Conservation (phyloP, 2,113 vertebrate species). For the Choloepus hoffmanni region DNA sequence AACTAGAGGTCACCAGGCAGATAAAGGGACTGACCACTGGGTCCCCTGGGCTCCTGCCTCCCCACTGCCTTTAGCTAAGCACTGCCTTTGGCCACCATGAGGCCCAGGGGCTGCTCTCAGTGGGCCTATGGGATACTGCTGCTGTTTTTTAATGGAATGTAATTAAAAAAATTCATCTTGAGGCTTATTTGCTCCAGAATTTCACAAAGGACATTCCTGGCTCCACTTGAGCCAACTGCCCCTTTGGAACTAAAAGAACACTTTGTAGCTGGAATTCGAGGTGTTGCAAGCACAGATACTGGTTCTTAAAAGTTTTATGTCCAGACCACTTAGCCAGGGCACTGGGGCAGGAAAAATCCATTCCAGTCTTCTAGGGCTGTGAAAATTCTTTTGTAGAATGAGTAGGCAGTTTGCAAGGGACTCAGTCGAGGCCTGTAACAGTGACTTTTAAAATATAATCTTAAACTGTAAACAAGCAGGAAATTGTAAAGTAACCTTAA, state of each 20-base stretch:
- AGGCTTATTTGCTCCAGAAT: background rate
- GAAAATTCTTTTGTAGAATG: background rate
- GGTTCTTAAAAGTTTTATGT: background rate
- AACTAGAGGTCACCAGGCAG: background rate
- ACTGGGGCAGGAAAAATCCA: background rate
- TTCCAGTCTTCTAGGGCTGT: background rate
- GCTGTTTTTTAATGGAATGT: background rate
- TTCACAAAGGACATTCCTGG: background rate
- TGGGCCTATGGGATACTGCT: background rate
- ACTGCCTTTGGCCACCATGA: background rate
- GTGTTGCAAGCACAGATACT: background rate
- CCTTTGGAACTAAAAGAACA: background rate
- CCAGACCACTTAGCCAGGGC: background rate
- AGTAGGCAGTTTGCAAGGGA: background rate
- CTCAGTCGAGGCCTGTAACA: background rate
- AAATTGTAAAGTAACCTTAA: too few relatives aligned
- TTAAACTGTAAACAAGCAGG: too few relatives aligned
- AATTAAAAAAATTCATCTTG: background rate
- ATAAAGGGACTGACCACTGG: background rate
- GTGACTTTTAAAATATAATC: too few relatives aligned
- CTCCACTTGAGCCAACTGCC: background rate
- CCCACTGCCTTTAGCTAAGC: background rate
- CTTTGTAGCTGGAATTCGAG: background rate
- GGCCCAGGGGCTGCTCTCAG: background rate
- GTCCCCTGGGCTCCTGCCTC: background rate